Evolutionary conservation across 2,888 invertebrate species (phyloP).

Genomic region (Caenorhabditis becei): DNA sequence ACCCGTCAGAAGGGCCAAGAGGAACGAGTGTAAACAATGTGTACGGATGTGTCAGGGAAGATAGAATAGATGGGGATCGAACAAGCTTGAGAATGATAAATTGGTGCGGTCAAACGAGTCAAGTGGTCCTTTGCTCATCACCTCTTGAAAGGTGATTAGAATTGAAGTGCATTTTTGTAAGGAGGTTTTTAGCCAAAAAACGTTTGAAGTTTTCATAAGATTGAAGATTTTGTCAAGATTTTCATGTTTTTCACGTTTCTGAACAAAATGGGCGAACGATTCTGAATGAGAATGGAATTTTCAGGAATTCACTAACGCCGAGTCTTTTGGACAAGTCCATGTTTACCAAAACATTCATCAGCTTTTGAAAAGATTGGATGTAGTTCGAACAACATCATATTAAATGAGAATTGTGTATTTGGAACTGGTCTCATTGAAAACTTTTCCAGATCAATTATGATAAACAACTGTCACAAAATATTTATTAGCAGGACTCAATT

Average conservation of each 20-base stretch:
- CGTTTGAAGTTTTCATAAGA: not conserved
- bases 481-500: conserved; percentile 15
- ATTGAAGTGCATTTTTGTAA: conserved; percentile 17
- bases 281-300: too few species aligned
- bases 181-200: not conserved
- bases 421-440: too few species aligned
- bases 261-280: too few species aligned
- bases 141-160: conserved; percentile 23
- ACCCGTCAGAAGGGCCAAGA: conserved; percentile 17
- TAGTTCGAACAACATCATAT: too few species aligned
- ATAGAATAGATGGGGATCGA: conserved; percentile 2
- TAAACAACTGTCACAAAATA: not conserved
- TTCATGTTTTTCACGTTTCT: too few species aligned
- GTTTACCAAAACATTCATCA: too few species aligned
- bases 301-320: too few species aligned
- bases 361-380: too few species aligned
- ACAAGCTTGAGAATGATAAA: conserved; percentile 4
- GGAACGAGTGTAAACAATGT: conserved; percentile 41
- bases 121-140: not conserved
- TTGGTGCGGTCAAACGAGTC: not conserved
- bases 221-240: too few species aligned
- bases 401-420: too few species aligned
- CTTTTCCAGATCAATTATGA: too few species aligned
- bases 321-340: too few species aligned
- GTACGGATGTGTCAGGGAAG: not conserved